Conservation (phyloP, 2,113 vertebrate genomes). For the Chaetodon trifascialis region DNA sequence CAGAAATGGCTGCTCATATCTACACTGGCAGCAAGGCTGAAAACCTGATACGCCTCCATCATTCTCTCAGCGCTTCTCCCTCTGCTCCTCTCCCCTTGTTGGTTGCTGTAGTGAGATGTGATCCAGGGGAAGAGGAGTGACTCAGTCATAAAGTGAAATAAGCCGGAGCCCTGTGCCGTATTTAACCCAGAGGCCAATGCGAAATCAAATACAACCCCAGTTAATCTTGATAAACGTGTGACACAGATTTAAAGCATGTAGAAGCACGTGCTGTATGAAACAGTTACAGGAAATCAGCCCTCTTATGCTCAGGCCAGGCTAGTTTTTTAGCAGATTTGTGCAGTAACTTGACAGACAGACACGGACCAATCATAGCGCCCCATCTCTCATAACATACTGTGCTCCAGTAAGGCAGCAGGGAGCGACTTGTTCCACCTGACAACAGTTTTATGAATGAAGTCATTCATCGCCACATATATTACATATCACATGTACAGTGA, state of each 20-base stretch:
- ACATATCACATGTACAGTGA: no score
- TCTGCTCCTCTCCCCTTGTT: slow-evolving; percentile 21
- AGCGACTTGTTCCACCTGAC: no score
- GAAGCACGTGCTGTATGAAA: neutral
- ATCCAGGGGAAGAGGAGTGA: slow-evolving; percentile 63
- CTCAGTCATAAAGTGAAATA: slow-evolving; percentile 62
- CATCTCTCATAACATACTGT: neutral
- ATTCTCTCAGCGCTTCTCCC: slow-evolving; percentile 40
- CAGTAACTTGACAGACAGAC: neutral
- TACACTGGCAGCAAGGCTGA: slow-evolving; percentile 45
- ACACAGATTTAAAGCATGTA: slow-evolving; percentile 12
- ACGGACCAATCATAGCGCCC: neutral
- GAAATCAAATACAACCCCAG: slow-evolving; percentile 44
- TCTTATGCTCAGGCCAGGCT: neutral
- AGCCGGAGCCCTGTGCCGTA: slow-evolving; percentile 37
- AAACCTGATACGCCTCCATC: slow-evolving; percentile 66
- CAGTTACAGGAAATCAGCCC: neutral
- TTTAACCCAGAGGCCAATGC: slow-evolving; percentile 54
- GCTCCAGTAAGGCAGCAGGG: neutral
- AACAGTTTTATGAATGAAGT: neutral
- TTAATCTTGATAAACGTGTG: slow-evolving; percentile 15
- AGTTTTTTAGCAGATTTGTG: neutral
- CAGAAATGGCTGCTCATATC: slow-evolving; percentile 66
- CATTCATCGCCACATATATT: neutral
- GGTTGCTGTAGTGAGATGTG: slow-evolving; percentile 49